These are phyloP conservation scores for Sesamia nonagrioides DNA, from an alignment of 1,140 invertebrate genomes.

Conservation along the genomic window DNA sequence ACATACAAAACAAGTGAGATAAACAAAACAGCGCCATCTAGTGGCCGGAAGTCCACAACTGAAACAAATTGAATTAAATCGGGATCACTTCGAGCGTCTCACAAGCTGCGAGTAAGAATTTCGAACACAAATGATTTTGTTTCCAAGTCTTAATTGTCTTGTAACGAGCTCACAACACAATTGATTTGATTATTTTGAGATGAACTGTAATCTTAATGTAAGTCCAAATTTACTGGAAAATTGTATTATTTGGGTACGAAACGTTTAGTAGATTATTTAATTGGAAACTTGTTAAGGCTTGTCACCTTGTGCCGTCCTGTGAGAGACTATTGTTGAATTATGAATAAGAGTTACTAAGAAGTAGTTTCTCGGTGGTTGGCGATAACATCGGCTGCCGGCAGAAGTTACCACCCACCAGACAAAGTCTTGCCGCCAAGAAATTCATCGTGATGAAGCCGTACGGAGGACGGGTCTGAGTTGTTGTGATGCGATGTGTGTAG, in stretches of 20 bases:
- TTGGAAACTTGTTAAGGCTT: too few species aligned
- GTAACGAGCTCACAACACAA: neutral
- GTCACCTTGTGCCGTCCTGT: neutral
- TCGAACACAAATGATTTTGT: neutral
- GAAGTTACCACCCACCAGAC: too few species aligned
- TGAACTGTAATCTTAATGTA: neutral
- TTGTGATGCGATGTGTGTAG: too few species aligned
- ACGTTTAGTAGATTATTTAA: neutral
- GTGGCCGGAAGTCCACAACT: neutral
- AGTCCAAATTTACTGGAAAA: neutral
- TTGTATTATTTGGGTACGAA: neutral
- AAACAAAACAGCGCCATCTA: conserved; percentile 31
- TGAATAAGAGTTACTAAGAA: too few species aligned
- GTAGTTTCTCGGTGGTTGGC: too few species aligned
- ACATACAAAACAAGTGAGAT: too few species aligned
- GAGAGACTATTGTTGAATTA: too few species aligned
- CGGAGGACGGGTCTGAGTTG: too few species aligned
- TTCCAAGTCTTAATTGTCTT: neutral
- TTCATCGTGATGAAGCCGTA: too few species aligned
- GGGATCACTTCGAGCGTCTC: neutral
- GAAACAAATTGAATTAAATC: neutral
- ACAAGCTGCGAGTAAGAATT: neutral
- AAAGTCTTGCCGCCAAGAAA: too few species aligned
- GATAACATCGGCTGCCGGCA: too few species aligned
- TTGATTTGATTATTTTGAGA: conserved; percentile 26